These are phyloP conservation scores for Laticauda laticaudata DNA, from an alignment of 2,113 vertebrate species.

Conservation along the genomic window DNA sequence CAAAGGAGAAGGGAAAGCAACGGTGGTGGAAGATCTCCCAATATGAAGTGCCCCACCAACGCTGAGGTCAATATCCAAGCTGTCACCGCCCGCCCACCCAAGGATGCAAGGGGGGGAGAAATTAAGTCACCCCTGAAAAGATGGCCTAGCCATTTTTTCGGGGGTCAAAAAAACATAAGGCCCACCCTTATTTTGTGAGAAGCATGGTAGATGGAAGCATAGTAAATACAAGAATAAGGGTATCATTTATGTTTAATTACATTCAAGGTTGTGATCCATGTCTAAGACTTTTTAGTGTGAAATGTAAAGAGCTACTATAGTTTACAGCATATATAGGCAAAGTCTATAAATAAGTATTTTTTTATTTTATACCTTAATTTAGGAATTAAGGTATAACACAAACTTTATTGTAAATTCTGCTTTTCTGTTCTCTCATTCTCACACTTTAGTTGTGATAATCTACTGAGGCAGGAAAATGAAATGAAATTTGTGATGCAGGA, in stretches of 20 bases:
- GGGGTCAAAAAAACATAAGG: too few relatives aligned
- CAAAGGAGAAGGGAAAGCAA: too few relatives aligned
- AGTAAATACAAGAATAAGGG: not conserved
- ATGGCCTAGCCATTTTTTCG: too few relatives aligned
- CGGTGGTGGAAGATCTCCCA: too few relatives aligned
- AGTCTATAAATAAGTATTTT: not conserved
- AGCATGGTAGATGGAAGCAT: not conserved
- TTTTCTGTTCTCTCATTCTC: not conserved
- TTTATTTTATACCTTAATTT: not conserved
- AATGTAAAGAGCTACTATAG: not conserved
- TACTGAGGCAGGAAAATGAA: not conserved
- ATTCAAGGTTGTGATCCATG: not conserved
- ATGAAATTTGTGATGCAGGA: not conserved
- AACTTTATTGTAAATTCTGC: not conserved
- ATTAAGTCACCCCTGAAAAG: too few relatives aligned
- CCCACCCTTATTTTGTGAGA: too few relatives aligned
- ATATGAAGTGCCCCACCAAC: too few relatives aligned
- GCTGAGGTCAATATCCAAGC: too few relatives aligned
- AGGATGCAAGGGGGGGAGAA: too few relatives aligned
- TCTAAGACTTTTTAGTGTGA: not conserved
- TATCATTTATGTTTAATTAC: not conserved
- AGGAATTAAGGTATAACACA: not conserved
- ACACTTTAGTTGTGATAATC: not conserved
- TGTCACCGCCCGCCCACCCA: too few relatives aligned
- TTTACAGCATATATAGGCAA: not conserved